phyloP scores from a whole-genome alignment of 2,888 invertebrate genomes.

The Bruchidius siliquastri region DNA sequence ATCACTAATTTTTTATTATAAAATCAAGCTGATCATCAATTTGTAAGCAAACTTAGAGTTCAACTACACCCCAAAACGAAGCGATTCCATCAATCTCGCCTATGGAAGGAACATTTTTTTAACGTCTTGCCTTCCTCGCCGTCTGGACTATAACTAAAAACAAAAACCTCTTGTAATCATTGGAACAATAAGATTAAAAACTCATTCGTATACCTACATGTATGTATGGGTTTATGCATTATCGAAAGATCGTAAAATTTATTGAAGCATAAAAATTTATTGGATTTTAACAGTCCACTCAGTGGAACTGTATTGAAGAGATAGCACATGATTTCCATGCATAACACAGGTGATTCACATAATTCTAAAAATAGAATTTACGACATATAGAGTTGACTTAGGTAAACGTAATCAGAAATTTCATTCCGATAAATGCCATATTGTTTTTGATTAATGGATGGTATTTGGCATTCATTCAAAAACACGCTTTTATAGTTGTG shows the following conservation, averaged over 20 bases:
- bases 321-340: not conserved
- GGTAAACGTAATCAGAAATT: not conserved
- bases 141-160: too few relatives aligned
- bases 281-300: not conserved
- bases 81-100: too few relatives aligned
- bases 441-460: too few relatives aligned
- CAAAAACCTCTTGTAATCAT: not conserved
- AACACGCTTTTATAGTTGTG: too few relatives aligned
- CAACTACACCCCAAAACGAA: too few relatives aligned
- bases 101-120: too few relatives aligned
- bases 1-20: too few relatives aligned
- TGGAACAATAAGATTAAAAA: constrained; percentile 8
- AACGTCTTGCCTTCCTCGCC: too few relatives aligned
- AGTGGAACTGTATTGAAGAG: not conserved
- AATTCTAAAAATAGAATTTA: not conserved
- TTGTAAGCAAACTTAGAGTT: too few relatives aligned
- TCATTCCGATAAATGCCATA: not conserved
- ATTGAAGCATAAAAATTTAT: not conserved
- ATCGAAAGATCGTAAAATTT: not conserved
- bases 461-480: too few relatives aligned
- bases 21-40: too few relatives aligned
- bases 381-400: not conserved
- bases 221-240: not conserved
- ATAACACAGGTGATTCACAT: not conserved
- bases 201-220: constrained; percentile 1